Evolutionary conservation across 2,113 vertebrate species (phyloP), one percentile per base, ranked within the genome.

Genomic region (Grammomys dolichurus): DNA sequence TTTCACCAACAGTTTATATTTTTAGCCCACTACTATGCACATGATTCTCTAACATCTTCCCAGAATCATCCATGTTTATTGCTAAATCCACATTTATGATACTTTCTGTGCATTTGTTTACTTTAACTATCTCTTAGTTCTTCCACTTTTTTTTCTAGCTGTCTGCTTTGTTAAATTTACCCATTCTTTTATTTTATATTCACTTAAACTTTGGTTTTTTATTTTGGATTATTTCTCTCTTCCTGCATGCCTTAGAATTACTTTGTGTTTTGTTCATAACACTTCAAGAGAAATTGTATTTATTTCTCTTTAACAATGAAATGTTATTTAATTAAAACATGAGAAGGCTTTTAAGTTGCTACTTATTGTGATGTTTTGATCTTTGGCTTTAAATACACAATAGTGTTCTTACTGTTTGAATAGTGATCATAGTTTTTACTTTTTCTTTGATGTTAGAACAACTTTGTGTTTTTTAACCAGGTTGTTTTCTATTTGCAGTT

Each of bases 401-500:
- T 70, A 63, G 1, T 78, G 16, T 90, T 93, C n/a, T 87, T 70
- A 54, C 70, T 81, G 28, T 86, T 58, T 80, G 84, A 77, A 51
- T 70, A 87, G 54, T 81, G 14, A 73, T 73, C 54, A 36, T 5
- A 73, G 26, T 73, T 93, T 85, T 93, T n/a, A 43, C 33, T 8
- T 87, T 87, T 67, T 36, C 26, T 87, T 96, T 90, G n/a, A 56
- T 87, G 31, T 91, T 48, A 86, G 12, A 86, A 85, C 67, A 90
- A 72, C 76, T 89, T 8, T 40, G 2, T 6, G 58, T 77, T 70
- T 85, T 48, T 65, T 56, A 84, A 43, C 40, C 26, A 93, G 48
- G 58, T 86, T 85, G 36, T 20, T 70, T 89, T 78, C 48, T 77
- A 63, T 7, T 90, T 89, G 7, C 28, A 63, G 60, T 85, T 26